phyloP scores from a whole-genome alignment of 1,140 invertebrate genomes.

The Zaprionus ornatus region DNA sequence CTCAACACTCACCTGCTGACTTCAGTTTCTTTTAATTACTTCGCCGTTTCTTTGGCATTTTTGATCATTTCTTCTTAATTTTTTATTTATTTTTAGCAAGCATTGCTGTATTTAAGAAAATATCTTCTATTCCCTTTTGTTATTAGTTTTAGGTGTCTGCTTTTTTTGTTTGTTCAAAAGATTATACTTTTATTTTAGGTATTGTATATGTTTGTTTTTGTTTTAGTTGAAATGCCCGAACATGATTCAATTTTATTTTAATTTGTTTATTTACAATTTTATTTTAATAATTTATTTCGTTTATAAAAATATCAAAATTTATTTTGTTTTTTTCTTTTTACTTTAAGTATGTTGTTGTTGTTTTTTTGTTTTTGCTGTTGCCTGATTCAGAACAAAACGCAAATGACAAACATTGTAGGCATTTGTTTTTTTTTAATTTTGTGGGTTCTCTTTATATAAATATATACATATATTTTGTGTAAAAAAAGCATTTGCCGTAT shows the following conservation, averaged over 20 bases:
- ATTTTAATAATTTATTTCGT: conserved; percentile 49
- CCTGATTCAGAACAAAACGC: conserved; percentile 47
- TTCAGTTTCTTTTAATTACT: conserved; percentile 13
- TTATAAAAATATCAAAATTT: conserved; percentile 69
- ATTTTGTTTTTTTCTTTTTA: conserved; percentile 19
- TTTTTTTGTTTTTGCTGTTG: conserved; percentile 36
- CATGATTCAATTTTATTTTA: conserved; percentile 48
- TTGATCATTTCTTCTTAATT: not conserved
- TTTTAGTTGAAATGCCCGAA: conserved; percentile 67
- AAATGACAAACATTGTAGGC: conserved; percentile 62
- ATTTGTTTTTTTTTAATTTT: conserved; percentile 38
- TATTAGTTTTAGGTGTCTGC: conserved; percentile 30
- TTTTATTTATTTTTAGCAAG: conserved; percentile 23
- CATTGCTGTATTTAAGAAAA: conserved; percentile 40
- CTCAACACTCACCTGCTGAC: conserved; percentile 37
- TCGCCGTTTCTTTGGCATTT: conserved; percentile 47
- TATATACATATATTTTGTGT: conserved; percentile 72
- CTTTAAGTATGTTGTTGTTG: conserved; percentile 24
- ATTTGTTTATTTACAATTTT: conserved; percentile 70
- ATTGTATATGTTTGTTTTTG: conserved; percentile 31
- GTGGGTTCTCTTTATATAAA: conserved; percentile 55
- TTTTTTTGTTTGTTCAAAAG: conserved; percentile 56
- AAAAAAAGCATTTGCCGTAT: conserved; percentile 71
- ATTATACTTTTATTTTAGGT: conserved; percentile 63
- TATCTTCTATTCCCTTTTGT: conserved; percentile 43